Evolutionary conservation across 1,140 invertebrate species (phyloP).

Genomic region (Apolygus lucorum): DNA sequence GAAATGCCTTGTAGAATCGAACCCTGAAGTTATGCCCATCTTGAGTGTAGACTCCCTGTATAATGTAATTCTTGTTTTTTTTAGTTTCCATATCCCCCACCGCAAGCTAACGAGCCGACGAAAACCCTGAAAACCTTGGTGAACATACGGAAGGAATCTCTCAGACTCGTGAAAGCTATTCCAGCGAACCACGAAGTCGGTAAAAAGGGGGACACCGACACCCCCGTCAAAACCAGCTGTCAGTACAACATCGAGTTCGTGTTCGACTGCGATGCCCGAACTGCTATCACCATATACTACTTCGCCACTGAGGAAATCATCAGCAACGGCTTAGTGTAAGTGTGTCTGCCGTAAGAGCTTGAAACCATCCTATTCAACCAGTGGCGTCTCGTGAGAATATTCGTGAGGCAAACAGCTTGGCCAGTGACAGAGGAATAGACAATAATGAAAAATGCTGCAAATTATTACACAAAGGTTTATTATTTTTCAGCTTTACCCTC

Average conservation of each 20-base stretch:
- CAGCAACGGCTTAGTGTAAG: constrained; percentile 63
- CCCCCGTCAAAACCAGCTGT: constrained; percentile 49
- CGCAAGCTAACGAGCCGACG: constrained; percentile 88
- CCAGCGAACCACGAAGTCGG: constrained; percentile 28
- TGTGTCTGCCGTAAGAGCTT: no score
- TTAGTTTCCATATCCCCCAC: constrained; percentile 95
- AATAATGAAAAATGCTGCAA: no score
- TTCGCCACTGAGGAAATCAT: constrained; percentile 88
- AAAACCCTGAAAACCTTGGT: constrained; percentile 92
- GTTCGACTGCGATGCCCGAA: constrained; percentile 91
- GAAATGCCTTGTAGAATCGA: no score
- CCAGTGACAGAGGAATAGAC: no score
- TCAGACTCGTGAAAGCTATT: constrained; percentile 66
- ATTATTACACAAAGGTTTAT: no score
- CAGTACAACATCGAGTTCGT: constrained; percentile 93
- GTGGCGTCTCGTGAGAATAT: no score
- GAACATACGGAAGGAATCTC: constrained; percentile 93
- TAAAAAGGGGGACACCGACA: constrained; percentile 45
- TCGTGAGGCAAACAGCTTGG: no score
- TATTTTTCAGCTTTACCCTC: no score
- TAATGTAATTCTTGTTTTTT: constrained; percentile 30
- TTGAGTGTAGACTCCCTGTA: no score
- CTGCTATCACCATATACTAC: constrained; percentile 89
- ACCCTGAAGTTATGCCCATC: no score
- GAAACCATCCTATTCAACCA: no score